Evolutionary conservation across 2,888 invertebrate species (phyloP).

Genomic region (Eupithecia exiguata): DNA sequence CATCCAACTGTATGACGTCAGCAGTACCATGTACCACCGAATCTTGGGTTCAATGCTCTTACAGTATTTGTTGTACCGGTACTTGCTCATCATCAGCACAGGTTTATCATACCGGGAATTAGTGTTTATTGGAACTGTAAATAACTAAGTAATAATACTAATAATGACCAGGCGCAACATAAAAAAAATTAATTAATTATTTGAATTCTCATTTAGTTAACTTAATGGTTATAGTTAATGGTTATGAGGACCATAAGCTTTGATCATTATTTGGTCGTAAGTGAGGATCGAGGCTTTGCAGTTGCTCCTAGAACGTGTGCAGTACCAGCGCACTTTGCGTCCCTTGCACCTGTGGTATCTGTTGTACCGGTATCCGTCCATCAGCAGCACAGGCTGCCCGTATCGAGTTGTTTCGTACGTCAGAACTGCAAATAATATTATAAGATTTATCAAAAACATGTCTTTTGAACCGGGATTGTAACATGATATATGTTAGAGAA

Average conservation of each 20-base stretch:
- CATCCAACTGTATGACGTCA: too few species aligned
- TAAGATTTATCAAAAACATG: too few species aligned
- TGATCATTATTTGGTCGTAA: too few species aligned
- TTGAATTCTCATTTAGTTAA: too few species aligned
- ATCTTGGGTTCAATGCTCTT: conserved; percentile 39
- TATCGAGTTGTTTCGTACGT: conserved; percentile 40
- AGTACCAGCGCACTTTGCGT: conserved; percentile 47
- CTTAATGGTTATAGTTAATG: too few species aligned
- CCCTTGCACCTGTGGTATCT: conserved; percentile 42
- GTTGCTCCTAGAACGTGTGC: conserved; percentile 11
- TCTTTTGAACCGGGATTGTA: too few species aligned
- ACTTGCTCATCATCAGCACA: conserved; percentile 35
- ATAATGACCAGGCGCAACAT: too few species aligned
- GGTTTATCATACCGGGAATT: conserved; percentile 39
- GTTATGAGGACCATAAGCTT: too few species aligned
- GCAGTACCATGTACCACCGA: conserved; percentile 48
- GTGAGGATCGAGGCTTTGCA: conserved; percentile 50
- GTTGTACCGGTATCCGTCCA: conserved; percentile 48
- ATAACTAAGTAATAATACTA: too few species aligned
- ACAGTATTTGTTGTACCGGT: conserved; percentile 43
- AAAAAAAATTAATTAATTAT: too few species aligned
- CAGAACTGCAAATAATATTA: conserved; percentile 17
- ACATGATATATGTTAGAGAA: too few species aligned
- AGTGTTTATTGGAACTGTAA: conserved; percentile 4
- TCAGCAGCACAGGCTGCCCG: conserved; percentile 49